phyloP scores from a whole-genome alignment of 2,888 invertebrate genomes.

The Callinectes sapidus region DNA sequence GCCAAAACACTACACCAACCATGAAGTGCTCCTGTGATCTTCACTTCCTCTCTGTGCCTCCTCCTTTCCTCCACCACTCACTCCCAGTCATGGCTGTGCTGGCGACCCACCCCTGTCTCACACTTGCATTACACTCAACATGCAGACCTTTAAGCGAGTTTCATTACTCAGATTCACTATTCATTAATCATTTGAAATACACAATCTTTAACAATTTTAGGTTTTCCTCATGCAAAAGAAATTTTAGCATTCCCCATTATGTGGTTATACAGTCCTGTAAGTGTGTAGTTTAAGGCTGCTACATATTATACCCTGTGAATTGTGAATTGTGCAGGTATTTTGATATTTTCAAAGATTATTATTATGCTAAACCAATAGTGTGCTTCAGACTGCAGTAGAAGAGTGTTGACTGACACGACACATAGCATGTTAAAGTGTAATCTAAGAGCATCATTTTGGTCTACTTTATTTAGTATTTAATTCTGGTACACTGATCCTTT shows the following conservation, averaged over 20 bases:
- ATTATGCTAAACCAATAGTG: constrained; percentile 57
- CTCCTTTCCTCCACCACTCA: neutral
- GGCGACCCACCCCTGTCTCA: neutral
- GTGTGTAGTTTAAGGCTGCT: constrained; percentile 59
- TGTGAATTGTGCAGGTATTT: constrained; percentile 62
- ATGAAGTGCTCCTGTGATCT: neutral
- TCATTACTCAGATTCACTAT: neutral
- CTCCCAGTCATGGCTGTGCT: neutral
- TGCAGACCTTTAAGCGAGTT: neutral
- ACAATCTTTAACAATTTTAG: neutral
- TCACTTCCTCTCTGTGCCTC: neutral
- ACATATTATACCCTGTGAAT: constrained; percentile 52
- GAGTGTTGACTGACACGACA: constrained; percentile 49
- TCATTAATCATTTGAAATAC: neutral
- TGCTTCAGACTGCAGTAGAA: constrained; percentile 64
- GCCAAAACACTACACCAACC: constrained; percentile 14
- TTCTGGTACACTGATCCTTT: constrained; percentile 61
- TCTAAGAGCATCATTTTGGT: constrained; percentile 28
- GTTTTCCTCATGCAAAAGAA: constrained; percentile 31
- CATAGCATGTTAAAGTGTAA: constrained; percentile 26
- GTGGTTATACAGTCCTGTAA: constrained; percentile 48
- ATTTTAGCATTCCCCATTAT: constrained; percentile 40
- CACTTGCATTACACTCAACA: constrained; percentile 28
- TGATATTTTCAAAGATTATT: constrained; percentile 57
- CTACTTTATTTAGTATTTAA: constrained; percentile 34